These are phyloP conservation scores for Trinorchestia longiramus DNA, from an alignment of 1,140 invertebrate genomes.

Conservation along the genomic window DNA sequence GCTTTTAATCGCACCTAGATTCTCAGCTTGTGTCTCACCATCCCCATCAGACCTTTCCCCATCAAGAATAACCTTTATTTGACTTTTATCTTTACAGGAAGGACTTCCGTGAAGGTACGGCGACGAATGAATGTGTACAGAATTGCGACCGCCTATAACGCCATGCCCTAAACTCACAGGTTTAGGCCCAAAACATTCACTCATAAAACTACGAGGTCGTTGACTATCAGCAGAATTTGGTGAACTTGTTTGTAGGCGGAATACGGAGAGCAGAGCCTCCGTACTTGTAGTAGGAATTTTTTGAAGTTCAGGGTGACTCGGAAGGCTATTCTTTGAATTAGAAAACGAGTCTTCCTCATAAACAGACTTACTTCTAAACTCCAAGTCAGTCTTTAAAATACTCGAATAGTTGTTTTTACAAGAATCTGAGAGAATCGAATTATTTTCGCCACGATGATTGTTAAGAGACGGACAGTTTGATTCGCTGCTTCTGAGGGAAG, in stretches of 20 bases:
- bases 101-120: not conserved
- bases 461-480: not conserved
- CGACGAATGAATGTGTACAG: not conserved
- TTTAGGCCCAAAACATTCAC: slow-evolving; percentile 18
- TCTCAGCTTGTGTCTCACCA: not conserved
- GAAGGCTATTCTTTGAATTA: not conserved
- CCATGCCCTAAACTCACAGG: not conserved
- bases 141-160: not conserved
- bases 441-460: not conserved
- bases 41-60: not conserved
- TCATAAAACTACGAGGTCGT: slow-evolving; percentile 6
- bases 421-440: not conserved
- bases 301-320: not conserved
- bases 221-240: not conserved
- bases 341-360: not conserved
- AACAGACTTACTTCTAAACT: not conserved
- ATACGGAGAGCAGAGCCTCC: not conserved
- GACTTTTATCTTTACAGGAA: not conserved
- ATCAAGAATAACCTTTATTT: not conserved
- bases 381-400: not conserved
- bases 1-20: not conserved
- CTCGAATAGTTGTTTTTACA: not conserved
- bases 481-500: not conserved
- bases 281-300: not conserved
- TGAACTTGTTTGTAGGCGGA: not conserved